Evolutionary conservation across 2,888 invertebrate species (phyloP), one percentile per base, ranked within the genome.

Genomic region (Latrodectus elegans): DNA sequence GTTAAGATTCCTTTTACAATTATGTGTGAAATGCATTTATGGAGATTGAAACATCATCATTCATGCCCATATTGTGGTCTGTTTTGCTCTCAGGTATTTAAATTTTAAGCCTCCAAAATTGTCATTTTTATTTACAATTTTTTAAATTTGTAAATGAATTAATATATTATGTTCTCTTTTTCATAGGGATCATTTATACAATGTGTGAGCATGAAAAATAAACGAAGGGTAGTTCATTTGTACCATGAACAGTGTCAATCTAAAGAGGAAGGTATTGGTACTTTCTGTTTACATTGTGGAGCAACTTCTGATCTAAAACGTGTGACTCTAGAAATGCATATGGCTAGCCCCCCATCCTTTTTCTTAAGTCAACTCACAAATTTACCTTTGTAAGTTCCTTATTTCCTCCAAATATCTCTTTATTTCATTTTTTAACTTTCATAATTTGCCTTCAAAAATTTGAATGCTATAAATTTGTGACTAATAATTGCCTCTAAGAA

Each of bases 11-110:
- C 97, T 12, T 97, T 95, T 92, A 94, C 95, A 92, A 94, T 96
- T 22, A 93, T 96, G 49, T 98, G 98, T 92, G 94, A 94, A 75
- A 94, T 95, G 90, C 98, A 98, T 92, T 94, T 94, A 88, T 94
- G 95, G 90, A 94, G 97, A 87, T 93, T 97, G 88, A 93, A 94
- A 15, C 93, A 94, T 64, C 98, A 98, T 92, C 96, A 97, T 92
- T 97, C 97, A 92, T 98, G 97, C 91, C 96, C 97, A 0, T 95
- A 95, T 1, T 98, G 98, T 92, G 96, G 97, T 9, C 93, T 96
- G 78, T 98, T 97, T 92, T 97, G 97, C 92, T 95, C 97, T 9
- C 96, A 97, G 94, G 96, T 95, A 71, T 73, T 15, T 1, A 12
- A 26, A 8, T 73, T 17, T 60, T 60, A 6, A 38, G 12, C 68